Percentiles rank a stretch among this genome's conserved stretches.
These are phyloP conservation scores for Trachymyrmex cornetzi DNA, from an alignment of 1,140 invertebrate species.

Conservation along the genomic window DNA sequence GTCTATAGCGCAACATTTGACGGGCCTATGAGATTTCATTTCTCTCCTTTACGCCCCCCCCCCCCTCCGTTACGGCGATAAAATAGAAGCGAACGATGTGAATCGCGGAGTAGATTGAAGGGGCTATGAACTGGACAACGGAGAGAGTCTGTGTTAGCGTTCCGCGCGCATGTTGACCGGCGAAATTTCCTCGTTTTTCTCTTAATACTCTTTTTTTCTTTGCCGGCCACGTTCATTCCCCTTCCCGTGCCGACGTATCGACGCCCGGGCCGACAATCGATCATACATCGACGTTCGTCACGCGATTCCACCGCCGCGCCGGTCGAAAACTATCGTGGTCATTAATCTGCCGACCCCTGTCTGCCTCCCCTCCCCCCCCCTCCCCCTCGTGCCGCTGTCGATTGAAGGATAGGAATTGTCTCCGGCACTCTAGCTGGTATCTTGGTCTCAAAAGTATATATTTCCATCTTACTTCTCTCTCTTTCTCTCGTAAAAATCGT, in stretches of 20 bases:
- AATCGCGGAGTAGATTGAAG: constrained; percentile 48
- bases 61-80: constrained; percentile 23
- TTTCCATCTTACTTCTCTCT: constrained; percentile 15
- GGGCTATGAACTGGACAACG: constrained; percentile 37
- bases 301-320: constrained; percentile 29
- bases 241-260: constrained; percentile 38
- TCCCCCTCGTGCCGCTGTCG: background rate
- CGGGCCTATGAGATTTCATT: constrained; percentile 6
- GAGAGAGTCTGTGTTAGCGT: constrained; percentile 22
- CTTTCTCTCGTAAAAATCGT: constrained; percentile 38
- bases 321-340: constrained; percentile 55
- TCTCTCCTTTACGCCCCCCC: background rate
- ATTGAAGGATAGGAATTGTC: constrained; percentile 50
- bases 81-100: constrained; percentile 54
- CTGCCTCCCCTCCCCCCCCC: background rate
- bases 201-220: constrained; percentile 47
- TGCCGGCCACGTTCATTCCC: constrained; percentile 33
- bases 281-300: constrained; percentile 61
- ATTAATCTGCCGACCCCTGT: constrained; percentile 47
- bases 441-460: background rate
- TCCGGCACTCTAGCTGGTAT: background rate
- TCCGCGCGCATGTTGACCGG: background rate
- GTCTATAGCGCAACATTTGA: background rate
- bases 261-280: constrained; percentile 54
- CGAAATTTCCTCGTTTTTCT: constrained; percentile 53